These are phyloP conservation scores for Malthinus seriepunctatus DNA, from an alignment of 2,888 invertebrate genomes.

Conservation along the genomic window DNA sequence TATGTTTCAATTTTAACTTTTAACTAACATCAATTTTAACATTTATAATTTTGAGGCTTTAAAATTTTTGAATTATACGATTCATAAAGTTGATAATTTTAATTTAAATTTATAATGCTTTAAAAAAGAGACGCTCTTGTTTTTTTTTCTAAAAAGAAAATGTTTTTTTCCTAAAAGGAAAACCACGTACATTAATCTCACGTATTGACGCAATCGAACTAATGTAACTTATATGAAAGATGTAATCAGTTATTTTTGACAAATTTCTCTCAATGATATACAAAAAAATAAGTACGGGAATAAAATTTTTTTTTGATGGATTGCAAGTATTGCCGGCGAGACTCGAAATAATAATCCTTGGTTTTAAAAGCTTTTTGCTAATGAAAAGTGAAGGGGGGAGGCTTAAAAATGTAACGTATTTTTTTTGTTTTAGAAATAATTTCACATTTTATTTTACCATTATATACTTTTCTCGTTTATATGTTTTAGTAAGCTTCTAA, in stretches of 20 bases:
- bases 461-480: no score
- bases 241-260: slow-evolving; percentile 48
- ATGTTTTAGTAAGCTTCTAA: no score
- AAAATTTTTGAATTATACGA: no score
- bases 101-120: no score
- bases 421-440: background rate
- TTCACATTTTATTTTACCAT: no score
- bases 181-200: slow-evolving; percentile 44
- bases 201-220: slow-evolving; percentile 51
- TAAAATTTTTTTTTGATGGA: slow-evolving; percentile 14
- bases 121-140: no score
- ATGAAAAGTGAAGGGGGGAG: slow-evolving; percentile 6
- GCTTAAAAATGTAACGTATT: slow-evolving; percentile 12
- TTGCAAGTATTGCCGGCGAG: background rate
- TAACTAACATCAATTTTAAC: no score
- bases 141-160: no score
- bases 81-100: no score
- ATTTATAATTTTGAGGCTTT: no score
- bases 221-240: slow-evolving; percentile 46
- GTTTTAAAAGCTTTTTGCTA: slow-evolving; percentile 24
- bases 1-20: no score
- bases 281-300: slow-evolving; percentile 11
- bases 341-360: background rate
- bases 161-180: no score
- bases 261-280: slow-evolving; percentile 41